Conservation (phyloP, 2,888 invertebrate species). For the Drosophila hamatofila region DNA sequence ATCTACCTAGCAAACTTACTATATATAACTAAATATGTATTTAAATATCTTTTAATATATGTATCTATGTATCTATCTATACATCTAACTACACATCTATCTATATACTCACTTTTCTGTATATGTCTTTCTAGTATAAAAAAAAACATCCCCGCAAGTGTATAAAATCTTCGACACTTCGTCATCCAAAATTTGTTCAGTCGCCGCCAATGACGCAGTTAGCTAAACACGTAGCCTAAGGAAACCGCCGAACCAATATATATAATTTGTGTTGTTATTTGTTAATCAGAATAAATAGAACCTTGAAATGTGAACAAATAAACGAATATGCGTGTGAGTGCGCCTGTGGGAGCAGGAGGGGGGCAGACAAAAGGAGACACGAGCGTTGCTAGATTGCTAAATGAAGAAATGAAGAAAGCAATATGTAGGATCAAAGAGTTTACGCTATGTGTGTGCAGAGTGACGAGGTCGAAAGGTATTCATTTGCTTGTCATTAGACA, state of each 20-base stretch:
- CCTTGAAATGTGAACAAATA: constrained; percentile 53
- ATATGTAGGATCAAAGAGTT: constrained; percentile 33
- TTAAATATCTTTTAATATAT: neutral
- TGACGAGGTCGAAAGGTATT: constrained; percentile 37
- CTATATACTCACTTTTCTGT: too few relatives aligned
- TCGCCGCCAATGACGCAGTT: constrained; percentile 58
- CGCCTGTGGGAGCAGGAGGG: neutral
- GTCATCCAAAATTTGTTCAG: neutral
- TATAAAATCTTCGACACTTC: neutral
- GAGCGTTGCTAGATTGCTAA: neutral
- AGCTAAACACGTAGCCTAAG: constrained; percentile 1
- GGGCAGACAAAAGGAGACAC: constrained; percentile 2
- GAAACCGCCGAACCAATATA: constrained; percentile 10
- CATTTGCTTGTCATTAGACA: constrained; percentile 42
- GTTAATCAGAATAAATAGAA: constrained; percentile 50
- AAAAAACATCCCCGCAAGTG: constrained; percentile 1
- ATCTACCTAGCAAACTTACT: too few relatives aligned
- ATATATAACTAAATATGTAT: too few relatives aligned
- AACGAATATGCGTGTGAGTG: neutral
- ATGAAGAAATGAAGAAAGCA: constrained; percentile 4
- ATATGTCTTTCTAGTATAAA: too few relatives aligned
- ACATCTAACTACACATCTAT: neutral
- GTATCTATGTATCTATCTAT: neutral
- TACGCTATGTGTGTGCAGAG: constrained; percentile 29
- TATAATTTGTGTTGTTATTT: constrained; percentile 25